These are phyloP conservation scores for Andrena bicolor DNA, from an alignment of 2,888 invertebrate species.

Conservation along the genomic window DNA sequence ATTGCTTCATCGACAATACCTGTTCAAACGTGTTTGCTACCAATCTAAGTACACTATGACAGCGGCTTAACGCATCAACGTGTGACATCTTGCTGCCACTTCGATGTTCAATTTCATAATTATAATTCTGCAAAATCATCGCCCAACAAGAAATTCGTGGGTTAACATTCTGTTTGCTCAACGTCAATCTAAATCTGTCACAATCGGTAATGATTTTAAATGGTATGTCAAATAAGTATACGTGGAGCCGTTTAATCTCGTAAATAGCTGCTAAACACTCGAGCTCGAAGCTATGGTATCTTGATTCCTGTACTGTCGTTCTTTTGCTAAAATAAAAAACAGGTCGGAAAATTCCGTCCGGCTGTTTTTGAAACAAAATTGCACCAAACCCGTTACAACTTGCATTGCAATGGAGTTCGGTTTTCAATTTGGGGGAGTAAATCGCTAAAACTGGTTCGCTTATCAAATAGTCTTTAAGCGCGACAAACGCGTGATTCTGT, in stretches of 20 bases:
- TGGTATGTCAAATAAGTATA: conserved; percentile 70
- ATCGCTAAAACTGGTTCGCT: conserved; percentile 71
- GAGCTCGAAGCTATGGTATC: conserved; percentile 11
- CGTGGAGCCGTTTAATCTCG: conserved; percentile 71
- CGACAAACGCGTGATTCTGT: conserved; percentile 65
- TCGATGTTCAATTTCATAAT: conserved; percentile 8
- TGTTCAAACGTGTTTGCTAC: conserved; percentile 18
- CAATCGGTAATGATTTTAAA: conserved; percentile 77
- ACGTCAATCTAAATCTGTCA: conserved; percentile 64
- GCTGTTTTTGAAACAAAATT: too few species aligned
- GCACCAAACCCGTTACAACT: too few species aligned
- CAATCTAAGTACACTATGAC: not conserved
- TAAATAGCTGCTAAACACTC: not conserved
- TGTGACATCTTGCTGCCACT: conserved; percentile 7
- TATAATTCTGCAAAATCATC: conserved; percentile 11
- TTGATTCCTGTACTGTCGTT: not conserved
- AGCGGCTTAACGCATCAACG: conserved; percentile 7
- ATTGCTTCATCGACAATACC: not conserved
- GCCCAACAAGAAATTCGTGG: conserved; percentile 28
- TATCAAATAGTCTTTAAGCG: conserved; percentile 60
- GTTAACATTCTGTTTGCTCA: conserved; percentile 52
- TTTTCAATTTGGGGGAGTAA: conserved; percentile 73
- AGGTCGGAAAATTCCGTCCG: not conserved
- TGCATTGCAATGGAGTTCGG: conserved; percentile 74
- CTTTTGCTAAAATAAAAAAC: conserved; percentile 49